Evolutionary conservation across 2,888 invertebrate species (phyloP), one percentile per base, ranked within the genome.

Genomic region (Zele albiditarsus): DNA sequence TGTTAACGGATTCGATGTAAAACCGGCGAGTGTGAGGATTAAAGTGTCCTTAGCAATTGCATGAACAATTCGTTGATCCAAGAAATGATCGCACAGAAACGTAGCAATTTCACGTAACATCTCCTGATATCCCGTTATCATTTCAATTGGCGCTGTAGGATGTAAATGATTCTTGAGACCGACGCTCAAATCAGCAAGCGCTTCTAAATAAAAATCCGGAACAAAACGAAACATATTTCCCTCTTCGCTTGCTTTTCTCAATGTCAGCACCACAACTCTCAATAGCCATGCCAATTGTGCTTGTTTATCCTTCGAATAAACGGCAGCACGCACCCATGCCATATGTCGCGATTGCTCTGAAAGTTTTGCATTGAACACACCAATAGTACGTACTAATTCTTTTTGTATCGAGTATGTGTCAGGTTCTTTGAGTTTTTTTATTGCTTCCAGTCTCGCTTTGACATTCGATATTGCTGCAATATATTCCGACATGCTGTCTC

Each of bases 21-120:
- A 94, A 0, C 94, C 94, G 0, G 95, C 95, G 67, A 96, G 87
- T 0, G 95, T 94, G 84, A 96, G 94, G 0, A 95, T 92, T 20
- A 96, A 86, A 0, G 94, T 94, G 82, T 96, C 96, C 77, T 95
- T 93, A 0, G 95, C 93, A 80, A 95, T 94, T 42, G 93, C 93
- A 79, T 94, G 89, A 0, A 95, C 93, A 76, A 96, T 94, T 12
- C 95, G 91, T 16, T 92, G 86, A 88, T 96, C 96, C 0, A 94
- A 92, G 77, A 95, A 95, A 88, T 95, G 95, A 0, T 92, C 89
- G 80, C 94, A 94, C 0, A 96, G 90, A 86, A 96, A 96, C 68
- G 93, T 91, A 0, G 94, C 95, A 71, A 94, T 92, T 3, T 92
- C 91, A 20, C 91, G 91, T 10, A 94, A 89, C 31, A 93, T 90